Base-by-base conservation (phyloP, 2,888 invertebrate species). In the Synanthedon tipuliformis region DNA sequence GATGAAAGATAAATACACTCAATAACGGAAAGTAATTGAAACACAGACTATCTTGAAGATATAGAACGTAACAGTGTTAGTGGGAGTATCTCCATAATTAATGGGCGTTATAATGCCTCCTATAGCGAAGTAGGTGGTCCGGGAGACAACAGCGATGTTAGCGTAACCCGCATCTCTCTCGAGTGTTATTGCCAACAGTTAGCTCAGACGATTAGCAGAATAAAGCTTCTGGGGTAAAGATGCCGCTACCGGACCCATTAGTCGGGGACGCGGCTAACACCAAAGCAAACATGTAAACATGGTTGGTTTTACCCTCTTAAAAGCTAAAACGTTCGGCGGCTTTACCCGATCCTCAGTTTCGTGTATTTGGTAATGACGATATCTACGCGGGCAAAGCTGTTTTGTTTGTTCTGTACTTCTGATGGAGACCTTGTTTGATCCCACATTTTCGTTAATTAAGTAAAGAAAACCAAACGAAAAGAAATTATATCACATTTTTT, bases 231-330 rank as follows among this genome's bases (percentile, higher is more conserved):
- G 45, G 69, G 71, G 71, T 70, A 75, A 70, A 66, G 58, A 57
- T 50, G 57, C 65, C 62, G 67, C 64, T 56, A 62, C 66, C 61
- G 65, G 59, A 58, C 60, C 78, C 78, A 80, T 79, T 80, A 81
- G 75, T 63, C 63, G 61, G 34, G 63, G 56, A 64, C 61, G 58
- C 64, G 61, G 68, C 70, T 73, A 76, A 74, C 74, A 75, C 68
- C 64, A 69, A 59, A 63, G 66, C 74, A 80, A 80, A 79, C 75
- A 78, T 71, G 76, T 74, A 74, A 74, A 77, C 75, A 81, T 58
- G 64, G 45, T 45, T 45, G 45, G 49, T 62, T 59, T 56, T 60
- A 65, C 62, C 64, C 63, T 71, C 67, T 71, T 64, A 64, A 62
- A 63, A 69, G 71, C 68, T 66, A 66, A 67, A 64, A 62, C 59